phyloP scores from a whole-genome alignment of 2,113 vertebrate species.

The Corynorhinus townsendii region DNA sequence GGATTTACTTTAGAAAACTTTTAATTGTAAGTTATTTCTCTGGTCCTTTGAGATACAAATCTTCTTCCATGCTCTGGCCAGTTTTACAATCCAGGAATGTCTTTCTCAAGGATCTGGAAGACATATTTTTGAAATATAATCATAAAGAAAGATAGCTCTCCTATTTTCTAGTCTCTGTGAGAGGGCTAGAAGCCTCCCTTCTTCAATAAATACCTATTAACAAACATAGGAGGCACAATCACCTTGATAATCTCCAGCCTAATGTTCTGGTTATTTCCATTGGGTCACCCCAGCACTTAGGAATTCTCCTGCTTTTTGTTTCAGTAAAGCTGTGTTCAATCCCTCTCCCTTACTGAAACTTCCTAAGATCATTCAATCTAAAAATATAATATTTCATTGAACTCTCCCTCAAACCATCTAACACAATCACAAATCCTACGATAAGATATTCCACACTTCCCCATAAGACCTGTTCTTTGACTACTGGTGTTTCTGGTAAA shows the following conservation, averaged over 20 bases:
- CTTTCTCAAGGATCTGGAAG: not conserved
- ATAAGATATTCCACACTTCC: not conserved
- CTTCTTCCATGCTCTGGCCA: not conserved
- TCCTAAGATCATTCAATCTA: not conserved
- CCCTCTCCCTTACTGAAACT: not conserved
- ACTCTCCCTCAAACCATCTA: not conserved
- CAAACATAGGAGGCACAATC: not conserved
- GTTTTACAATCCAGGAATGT: not conserved
- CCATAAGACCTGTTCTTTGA: not conserved
- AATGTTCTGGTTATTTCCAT: not conserved
- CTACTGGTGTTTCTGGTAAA: not conserved
- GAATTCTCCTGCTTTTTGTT: not conserved
- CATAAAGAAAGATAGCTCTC: not conserved
- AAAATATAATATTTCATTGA: not conserved
- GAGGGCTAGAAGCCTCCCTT: not conserved
- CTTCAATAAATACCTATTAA: not conserved
- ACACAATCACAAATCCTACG: not conserved
- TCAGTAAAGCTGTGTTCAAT: not conserved
- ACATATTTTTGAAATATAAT: not conserved
- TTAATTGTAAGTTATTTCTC: not conserved
- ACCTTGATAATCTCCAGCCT: not conserved
- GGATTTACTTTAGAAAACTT: not conserved
- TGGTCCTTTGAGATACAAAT: not conserved
- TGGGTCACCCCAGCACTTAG: not conserved
- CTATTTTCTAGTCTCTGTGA: not conserved